Evolutionary conservation across 2,113 vertebrate genomes (phyloP), one percentile per base, ranked within the genome.

Genomic region (Hippocampus comes): DNA sequence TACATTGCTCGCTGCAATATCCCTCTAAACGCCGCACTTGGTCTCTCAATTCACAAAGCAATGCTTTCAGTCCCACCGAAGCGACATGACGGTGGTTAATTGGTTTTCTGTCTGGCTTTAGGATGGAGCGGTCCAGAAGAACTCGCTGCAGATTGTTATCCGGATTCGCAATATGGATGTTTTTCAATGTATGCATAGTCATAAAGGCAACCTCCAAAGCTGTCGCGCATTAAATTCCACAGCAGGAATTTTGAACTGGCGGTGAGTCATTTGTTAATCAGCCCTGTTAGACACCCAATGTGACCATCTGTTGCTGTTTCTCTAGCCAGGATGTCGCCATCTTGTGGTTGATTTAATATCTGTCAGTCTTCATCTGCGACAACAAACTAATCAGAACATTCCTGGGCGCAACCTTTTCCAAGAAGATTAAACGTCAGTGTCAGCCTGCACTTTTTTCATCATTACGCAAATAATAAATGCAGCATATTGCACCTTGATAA

Each of bases 291-390:
- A 65, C 60, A 38, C 71, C 63, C 75, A 69, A 78, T 64, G n/a
- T 2, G 48, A 64, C 77, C 84, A 86, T 82, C 83, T 90, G 84
- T 78, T 84, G 83, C 80, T 80, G 72, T 23, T 51, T 66, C 74
- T 73, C 70, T 68, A 61, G 67, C 67, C 76, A 73, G 51, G n/a
- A 64, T 80, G 85, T 84, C 80, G 83, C 89, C 89, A 84, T 84
- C 86, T 88, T 84, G 89, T 86, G 87, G 89, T 73, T 64, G 66
- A 74, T 73, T 78, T 72, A 41, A 73, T 79, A 81, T 63, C 46
- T 64, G 75, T 63, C 56, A 48, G 3, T 79, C 46, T 68, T 73
- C 49, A 68, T 78, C 70, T 72, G 67, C n/a, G 43, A 9, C 48
- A 69, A 75, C 34, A 3, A 11, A 34, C 1, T 2, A 51, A 65